A percentile compares a stretch with the other conserved stretches of the same genome.
phyloP scores from a whole-genome alignment of 2,888 invertebrate genomes.

The Strigamia maritima region DNA sequence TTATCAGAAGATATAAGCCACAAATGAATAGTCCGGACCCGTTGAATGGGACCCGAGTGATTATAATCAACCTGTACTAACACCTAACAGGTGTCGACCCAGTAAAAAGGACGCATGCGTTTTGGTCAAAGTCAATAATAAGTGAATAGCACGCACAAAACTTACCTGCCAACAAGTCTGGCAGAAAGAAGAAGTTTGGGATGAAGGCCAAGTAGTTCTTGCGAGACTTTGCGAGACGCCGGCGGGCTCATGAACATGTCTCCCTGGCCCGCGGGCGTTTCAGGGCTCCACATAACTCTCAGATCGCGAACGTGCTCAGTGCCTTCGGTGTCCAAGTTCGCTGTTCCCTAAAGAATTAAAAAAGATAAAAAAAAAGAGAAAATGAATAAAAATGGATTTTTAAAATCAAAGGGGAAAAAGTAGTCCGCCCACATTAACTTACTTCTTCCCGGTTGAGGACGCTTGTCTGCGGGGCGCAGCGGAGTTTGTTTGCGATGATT shows the following conservation, averaged over 20 bases:
- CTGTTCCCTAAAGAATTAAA: not conserved
- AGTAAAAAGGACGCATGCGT: not conserved
- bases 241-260: not conserved
- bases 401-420: not conserved
- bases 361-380: not conserved
- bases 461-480: not conserved
- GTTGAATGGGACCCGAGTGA: not conserved
- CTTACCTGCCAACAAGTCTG: slow-evolving; percentile 8
- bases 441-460: not conserved
- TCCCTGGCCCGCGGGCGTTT: not conserved
- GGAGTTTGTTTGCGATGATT: not conserved
- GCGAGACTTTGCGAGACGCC: not conserved
- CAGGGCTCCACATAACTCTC: not conserved
- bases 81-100: not conserved
- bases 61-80: not conserved
- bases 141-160: not conserved
- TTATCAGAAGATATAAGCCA: not conserved
- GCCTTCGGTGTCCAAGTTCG: not conserved
- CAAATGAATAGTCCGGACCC: not conserved
- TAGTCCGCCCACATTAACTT: slow-evolving; percentile 1
- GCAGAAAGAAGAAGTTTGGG: not conserved
- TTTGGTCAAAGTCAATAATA: slow-evolving; percentile 1
- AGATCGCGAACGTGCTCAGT: not conserved
- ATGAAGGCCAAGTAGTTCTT: not conserved
- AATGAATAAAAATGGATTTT: not conserved